Base-by-base conservation (phyloP, 1,140 invertebrate species). In the Polypedilum pembai region DNA sequence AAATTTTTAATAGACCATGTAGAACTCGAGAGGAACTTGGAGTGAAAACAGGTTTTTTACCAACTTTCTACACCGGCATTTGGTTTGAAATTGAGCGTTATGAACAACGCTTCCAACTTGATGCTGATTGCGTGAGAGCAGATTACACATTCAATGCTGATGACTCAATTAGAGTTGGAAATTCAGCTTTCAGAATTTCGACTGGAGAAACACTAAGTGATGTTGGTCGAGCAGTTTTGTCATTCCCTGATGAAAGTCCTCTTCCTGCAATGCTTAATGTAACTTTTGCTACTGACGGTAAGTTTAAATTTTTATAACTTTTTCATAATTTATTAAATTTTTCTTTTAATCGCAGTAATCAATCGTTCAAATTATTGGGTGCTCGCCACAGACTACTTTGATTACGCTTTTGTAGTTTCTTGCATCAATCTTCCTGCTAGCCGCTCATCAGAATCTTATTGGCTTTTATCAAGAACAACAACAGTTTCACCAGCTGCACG, bases 301-400 rank as follows among this genome's bases (percentile, higher is more conserved):
- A 69, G 18, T 18, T 17, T 66, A n/a, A 1, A 66, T 3, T 66
- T 1, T 8, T 3, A 66, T 18, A n/a, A 18, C 3, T 66, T 17
- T n/a, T 12, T 65, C 10, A 65, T 3, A 18, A 66, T 66, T 18
- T 18, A 2, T 7, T 66, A 8, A 66, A 17, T 66, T 8, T 18
- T 66, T 15, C 2, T 17, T 66, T 66, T 66, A 66, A 66, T 18
- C 2, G 1, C 17, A 69, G 65, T 18, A 10, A n/a, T 18, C 17
- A 69, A 69, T 69, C 17, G n/a, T 5, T 69, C 65, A 69, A 69
- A 69, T 18, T 69, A 69, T 69, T 69, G 65, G 65, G 65, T 69
- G 0, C 17, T 69, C 7, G 12, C 5, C 10, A 69, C 65, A 5
- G 65, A 69, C 7, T 69, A 69, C 5, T 20, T 7, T 10, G 8